These are phyloP conservation scores for Cephus runcator DNA, from an alignment of 2,888 invertebrate species.

Conservation along the genomic window DNA sequence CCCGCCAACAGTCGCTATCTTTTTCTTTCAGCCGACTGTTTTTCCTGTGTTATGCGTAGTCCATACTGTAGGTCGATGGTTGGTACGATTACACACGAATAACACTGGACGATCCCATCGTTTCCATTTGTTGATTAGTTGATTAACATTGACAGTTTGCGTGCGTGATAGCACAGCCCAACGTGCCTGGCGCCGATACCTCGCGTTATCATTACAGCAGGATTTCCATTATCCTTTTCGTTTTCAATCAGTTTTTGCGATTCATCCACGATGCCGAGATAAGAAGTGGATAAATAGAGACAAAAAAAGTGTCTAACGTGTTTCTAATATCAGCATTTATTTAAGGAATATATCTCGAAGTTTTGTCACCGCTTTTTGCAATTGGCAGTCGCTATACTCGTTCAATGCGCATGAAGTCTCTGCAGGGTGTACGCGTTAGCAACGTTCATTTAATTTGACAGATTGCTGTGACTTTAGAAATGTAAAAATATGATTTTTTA, in stretches of 20 bases:
- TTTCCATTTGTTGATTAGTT: slow-evolving; percentile 11
- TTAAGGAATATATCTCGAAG: too few relatives aligned
- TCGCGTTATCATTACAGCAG: not conserved
- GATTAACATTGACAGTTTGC: slow-evolving; percentile 10
- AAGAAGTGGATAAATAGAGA: not conserved
- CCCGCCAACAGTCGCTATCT: too few relatives aligned
- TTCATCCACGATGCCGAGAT: not conserved
- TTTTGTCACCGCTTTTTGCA: too few relatives aligned
- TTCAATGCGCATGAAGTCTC: too few relatives aligned
- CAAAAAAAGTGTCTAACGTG: not conserved
- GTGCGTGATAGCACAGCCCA: not conserved
- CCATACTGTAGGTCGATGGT: not conserved
- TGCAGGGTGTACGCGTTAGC: too few relatives aligned
- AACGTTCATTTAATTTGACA: too few relatives aligned
- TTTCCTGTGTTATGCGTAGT: too few relatives aligned
- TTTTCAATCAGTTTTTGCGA: not conserved
- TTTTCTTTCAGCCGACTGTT: too few relatives aligned
- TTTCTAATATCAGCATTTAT: not conserved
- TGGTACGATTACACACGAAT: not conserved
- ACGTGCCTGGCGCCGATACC: not conserved
- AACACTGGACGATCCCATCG: slow-evolving; percentile 1
- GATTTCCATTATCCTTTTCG: not conserved
- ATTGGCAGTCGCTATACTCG: too few relatives aligned
- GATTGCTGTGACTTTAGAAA: not conserved
- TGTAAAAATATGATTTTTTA: not conserved